phyloP scores from a whole-genome alignment of 2,888 invertebrate genomes.

The Syrista parreyssii region DNA sequence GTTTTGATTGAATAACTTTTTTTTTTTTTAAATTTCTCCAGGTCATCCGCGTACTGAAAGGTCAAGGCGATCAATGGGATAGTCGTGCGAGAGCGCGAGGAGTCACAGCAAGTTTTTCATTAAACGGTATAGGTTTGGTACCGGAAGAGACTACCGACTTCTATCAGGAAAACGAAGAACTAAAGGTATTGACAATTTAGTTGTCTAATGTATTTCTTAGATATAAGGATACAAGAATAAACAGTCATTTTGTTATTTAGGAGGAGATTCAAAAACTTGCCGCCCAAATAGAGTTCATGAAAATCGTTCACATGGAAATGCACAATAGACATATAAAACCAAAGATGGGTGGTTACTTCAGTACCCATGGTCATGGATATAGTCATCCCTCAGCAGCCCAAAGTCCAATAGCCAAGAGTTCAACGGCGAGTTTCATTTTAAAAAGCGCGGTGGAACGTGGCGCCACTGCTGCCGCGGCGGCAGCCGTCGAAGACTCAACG shows the following conservation, averaged over 20 bases:
- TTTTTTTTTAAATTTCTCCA: too few relatives aligned
- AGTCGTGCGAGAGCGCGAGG: constrained; percentile 85
- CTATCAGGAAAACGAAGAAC: constrained; percentile 90
- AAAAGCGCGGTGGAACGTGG: constrained; percentile 57
- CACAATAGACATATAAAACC: constrained; percentile 90
- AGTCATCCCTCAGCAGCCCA: constrained; percentile 45
- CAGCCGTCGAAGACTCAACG: constrained; percentile 55
- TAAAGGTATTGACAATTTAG: constrained; percentile 73
- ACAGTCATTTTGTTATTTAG: constrained; percentile 65
- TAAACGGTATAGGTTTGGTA: constrained; percentile 87
- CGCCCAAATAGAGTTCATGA: constrained; percentile 93
- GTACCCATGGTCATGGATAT: constrained; percentile 63
- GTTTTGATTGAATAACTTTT: too few relatives aligned
- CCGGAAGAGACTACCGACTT: constrained; percentile 88
- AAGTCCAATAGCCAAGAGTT: constrained; percentile 53
- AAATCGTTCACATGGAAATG: constrained; percentile 93
- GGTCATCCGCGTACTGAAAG: constrained; percentile 84
- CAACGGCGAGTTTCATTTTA: constrained; percentile 54
- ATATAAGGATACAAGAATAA: not conserved
- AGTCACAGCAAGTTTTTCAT: constrained; percentile 85
- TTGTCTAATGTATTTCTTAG: not conserved
- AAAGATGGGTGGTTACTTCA: constrained; percentile 85
- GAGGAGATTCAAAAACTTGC: constrained; percentile 93
- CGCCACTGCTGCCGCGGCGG: constrained; percentile 54
- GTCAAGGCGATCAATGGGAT: constrained; percentile 92